phyloP scores from a whole-genome alignment of 1,140 invertebrate species.

The Zaprionus inermis region DNA sequence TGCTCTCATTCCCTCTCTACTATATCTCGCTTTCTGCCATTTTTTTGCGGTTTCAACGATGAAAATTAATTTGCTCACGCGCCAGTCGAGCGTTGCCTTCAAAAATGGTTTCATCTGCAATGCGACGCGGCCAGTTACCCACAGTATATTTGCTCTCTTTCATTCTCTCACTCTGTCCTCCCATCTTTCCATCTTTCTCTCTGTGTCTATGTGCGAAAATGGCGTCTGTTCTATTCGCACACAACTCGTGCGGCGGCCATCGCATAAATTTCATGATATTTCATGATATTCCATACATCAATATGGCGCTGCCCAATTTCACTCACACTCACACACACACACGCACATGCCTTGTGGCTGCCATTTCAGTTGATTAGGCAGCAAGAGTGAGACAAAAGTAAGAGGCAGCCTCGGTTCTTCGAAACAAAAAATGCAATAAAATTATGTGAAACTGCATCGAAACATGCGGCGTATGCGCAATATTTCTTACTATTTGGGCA shows the following conservation, averaged over 20 bases:
- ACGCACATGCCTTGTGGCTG: neutral
- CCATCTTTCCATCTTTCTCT: neutral
- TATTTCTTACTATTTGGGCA: constrained; percentile 29
- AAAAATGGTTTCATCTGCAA: constrained; percentile 56
- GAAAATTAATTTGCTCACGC: constrained; percentile 59
- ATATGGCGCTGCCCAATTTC: constrained; percentile 26
- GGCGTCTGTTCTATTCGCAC: constrained; percentile 30
- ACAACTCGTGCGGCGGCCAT: constrained; percentile 34
- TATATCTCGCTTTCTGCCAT: neutral
- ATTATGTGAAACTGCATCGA: constrained; percentile 33
- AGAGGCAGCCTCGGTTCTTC: neutral
- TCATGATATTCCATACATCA: constrained; percentile 46
- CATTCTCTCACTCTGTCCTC: neutral
- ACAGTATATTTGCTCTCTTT: neutral
- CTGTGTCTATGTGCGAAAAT: constrained; percentile 35
- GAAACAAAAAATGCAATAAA: constrained; percentile 24
- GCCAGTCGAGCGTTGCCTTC: constrained; percentile 41
- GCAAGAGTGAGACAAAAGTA: neutral
- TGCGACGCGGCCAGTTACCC: constrained; percentile 46
- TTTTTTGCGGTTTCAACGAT: constrained; percentile 27
- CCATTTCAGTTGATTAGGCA: constrained; percentile 45
- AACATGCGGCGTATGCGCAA: constrained; percentile 48
- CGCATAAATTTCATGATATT: constrained; percentile 50
- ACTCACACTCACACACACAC: no score
- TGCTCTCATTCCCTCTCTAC: neutral